Evolutionary conservation across 2,888 invertebrate species (phyloP).

Genomic region (Miltochrista miniata): DNA sequence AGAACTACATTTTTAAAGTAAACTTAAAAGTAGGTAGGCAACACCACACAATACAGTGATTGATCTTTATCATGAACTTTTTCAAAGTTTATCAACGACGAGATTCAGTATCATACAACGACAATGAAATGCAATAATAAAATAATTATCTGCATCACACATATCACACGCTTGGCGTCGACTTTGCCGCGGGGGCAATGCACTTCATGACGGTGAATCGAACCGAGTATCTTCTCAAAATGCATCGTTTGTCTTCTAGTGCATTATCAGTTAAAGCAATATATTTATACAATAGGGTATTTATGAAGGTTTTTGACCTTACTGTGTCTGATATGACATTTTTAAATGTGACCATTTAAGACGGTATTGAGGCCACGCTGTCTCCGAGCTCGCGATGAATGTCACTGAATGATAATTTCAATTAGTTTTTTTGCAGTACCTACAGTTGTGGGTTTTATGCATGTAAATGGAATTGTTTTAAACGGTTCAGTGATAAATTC

Average conservation of each 20-base stretch:
- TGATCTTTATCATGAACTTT: conserved; percentile 6
- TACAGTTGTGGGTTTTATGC: neutral
- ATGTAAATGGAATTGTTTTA: too few species aligned
- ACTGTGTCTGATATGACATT: conserved; percentile 26
- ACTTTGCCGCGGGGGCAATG: conserved; percentile 54
- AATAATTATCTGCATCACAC: conserved; percentile 45
- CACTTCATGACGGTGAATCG: conserved; percentile 57
- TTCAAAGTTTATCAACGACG: conserved; percentile 21
- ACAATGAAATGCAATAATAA: conserved; percentile 51
- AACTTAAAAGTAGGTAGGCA: too few species aligned
- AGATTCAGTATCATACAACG: conserved; percentile 37
- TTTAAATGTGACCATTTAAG: conserved; percentile 24
- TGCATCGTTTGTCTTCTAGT: conserved; percentile 52
- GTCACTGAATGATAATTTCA: conserved; percentile 2
- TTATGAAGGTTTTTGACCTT: conserved; percentile 47
- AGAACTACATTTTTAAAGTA: too few species aligned
- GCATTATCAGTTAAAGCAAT: conserved; percentile 47
- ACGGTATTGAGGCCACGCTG: conserved; percentile 18
- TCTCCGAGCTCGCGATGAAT: conserved; percentile 8
- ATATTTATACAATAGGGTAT: conserved; percentile 47
- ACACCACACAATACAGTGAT: too few species aligned
- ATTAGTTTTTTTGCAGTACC: neutral
- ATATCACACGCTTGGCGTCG: conserved; percentile 45
- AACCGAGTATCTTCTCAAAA: conserved; percentile 56
- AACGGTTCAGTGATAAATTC: too few species aligned